These are phyloP conservation scores for Odontesthes bonariensis DNA, from an alignment of 2,113 vertebrate genomes.

Conservation along the genomic window DNA sequence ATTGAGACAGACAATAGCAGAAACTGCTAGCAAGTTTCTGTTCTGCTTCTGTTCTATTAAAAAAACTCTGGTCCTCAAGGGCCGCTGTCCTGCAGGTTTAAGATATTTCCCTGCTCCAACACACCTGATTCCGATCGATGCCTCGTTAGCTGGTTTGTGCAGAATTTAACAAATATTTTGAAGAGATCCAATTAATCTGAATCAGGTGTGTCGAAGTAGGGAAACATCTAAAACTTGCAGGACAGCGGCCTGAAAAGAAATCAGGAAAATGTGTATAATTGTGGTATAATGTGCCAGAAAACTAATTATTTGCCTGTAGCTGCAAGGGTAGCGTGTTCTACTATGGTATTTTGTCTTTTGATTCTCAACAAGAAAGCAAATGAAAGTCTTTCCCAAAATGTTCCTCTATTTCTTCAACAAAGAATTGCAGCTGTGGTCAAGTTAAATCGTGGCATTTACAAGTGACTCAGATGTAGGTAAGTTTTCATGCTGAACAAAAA, in stretches of 20 bases:
- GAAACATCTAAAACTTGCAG: neutral
- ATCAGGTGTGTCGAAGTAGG: too few species aligned
- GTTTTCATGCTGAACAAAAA: neutral
- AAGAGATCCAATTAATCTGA: too few species aligned
- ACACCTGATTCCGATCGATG: too few species aligned
- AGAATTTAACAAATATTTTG: too few species aligned
- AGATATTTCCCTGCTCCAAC: too few species aligned
- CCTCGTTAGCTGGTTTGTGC: too few species aligned
- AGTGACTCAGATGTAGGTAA: neutral
- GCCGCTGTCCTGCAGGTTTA: too few species aligned
- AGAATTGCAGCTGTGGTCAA: neutral
- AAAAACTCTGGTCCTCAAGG: too few species aligned
- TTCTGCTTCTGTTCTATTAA: neutral
- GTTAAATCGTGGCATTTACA: constrained; percentile 8
- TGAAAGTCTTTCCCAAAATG: constrained; percentile 20
- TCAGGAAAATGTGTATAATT: neutral
- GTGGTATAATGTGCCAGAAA: neutral
- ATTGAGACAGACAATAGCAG: neutral
- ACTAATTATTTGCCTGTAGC: neutral
- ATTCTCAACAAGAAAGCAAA: constrained; percentile 3
- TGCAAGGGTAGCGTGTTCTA: neutral
- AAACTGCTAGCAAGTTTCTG: neutral
- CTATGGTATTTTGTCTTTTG: constrained; percentile 3
- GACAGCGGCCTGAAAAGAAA: neutral
- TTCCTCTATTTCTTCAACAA: neutral